Conservation (phyloP, 2,888 invertebrate genomes). For the Leucophenga maculata region DNA sequence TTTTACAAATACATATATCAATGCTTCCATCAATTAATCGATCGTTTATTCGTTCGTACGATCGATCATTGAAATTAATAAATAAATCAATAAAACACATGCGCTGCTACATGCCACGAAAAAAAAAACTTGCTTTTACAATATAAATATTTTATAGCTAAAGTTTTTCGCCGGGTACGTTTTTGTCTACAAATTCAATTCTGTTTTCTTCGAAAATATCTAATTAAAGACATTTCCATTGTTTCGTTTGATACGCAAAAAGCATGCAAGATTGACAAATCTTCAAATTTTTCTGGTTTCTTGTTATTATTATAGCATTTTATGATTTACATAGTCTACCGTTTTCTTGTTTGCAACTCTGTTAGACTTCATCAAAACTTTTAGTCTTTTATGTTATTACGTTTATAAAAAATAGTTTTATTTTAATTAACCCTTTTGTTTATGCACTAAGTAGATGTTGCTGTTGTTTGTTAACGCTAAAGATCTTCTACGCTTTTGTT, state of each 20-base stretch:
- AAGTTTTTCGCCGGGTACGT: not conserved
- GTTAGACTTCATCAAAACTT: constrained; percentile 25
- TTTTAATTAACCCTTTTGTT: constrained; percentile 39
- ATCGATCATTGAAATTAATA: not conserved
- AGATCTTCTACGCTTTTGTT: constrained; percentile 1
- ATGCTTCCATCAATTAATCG: constrained; percentile 1
- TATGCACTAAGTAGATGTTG: constrained; percentile 65
- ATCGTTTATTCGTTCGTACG: not conserved
- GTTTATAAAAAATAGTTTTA: constrained; percentile 59
- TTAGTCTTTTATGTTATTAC: constrained; percentile 36
- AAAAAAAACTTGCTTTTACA: not conserved
- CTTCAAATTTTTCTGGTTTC: not conserved
- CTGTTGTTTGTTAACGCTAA: constrained; percentile 48
- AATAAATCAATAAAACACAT: not conserved
- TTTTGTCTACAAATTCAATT: constrained; percentile 2
- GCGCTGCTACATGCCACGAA: constrained; percentile 8
- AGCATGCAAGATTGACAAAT: constrained; percentile 1
- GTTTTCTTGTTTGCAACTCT: constrained; percentile 22
- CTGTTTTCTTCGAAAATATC: too few species aligned
- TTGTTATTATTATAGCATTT: constrained; percentile 1
- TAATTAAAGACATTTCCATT: not conserved
- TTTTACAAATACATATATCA: constrained; percentile 23
- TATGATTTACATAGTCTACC: constrained; percentile 14
- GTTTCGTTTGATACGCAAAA: not conserved
- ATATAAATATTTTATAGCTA: not conserved